These are phyloP conservation scores for Neodon shergylaensis DNA, from an alignment of 2,113 vertebrate genomes.

Conservation along the genomic window DNA sequence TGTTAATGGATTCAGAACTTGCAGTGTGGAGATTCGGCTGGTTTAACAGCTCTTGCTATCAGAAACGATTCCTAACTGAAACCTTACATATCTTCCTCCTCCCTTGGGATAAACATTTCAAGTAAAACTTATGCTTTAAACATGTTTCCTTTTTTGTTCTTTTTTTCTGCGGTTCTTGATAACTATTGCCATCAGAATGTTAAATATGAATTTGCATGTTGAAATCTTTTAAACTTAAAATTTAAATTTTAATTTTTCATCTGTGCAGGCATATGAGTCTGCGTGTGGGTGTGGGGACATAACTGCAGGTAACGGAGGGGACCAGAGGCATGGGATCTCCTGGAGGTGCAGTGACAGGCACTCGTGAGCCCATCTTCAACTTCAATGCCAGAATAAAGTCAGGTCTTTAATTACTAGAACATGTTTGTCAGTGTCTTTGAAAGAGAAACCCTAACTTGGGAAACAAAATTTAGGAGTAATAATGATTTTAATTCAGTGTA, in stretches of 20 bases:
- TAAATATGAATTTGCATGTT: slow-evolving; percentile 9
- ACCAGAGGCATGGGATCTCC: too few relatives aligned
- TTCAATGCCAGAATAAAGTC: slow-evolving; percentile 13
- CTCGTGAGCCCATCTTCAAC: neutral
- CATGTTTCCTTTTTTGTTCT: neutral
- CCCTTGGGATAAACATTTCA: neutral
- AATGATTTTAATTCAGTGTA: neutral
- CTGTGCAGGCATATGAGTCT: neutral
- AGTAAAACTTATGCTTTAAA: neutral
- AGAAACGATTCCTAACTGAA: slow-evolving; percentile 37
- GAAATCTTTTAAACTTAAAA: slow-evolving; percentile 19
- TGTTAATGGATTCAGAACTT: neutral
- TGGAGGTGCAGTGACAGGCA: neutral
- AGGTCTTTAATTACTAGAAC: neutral
- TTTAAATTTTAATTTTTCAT: neutral
- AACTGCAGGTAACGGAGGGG: neutral
- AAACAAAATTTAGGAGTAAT: slow-evolving; percentile 10
- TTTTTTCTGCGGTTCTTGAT: neutral
- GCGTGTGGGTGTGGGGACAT: neutral
- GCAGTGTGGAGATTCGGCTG: neutral
- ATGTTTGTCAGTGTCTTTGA: slow-evolving; percentile 29
- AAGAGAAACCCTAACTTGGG: slow-evolving; percentile 35
- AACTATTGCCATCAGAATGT: neutral
- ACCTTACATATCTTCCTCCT: neutral
- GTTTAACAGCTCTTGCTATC: slow-evolving; percentile 39